Conservation (phyloP, 92 coral and sea anemone genomes). For the Heteractis magnifica region DNA sequence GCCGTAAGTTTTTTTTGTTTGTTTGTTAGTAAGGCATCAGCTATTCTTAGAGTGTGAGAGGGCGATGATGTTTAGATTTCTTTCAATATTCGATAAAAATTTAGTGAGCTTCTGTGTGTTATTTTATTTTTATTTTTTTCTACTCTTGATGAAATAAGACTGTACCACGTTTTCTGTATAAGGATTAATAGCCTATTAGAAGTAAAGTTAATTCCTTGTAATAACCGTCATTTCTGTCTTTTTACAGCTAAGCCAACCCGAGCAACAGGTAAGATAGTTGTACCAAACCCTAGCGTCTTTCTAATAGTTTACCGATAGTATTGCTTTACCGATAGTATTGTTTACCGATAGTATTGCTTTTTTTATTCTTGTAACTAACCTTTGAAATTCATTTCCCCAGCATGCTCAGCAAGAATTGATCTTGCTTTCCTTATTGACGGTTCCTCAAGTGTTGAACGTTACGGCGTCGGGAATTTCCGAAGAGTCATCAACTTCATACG, state of each 20-base stretch:
- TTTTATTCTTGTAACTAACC: background rate
- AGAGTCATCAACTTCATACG: slow-evolving; percentile 69
- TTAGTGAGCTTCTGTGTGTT: background rate
- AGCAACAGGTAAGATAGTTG: slow-evolving; percentile 48
- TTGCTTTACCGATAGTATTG: too few relatives aligned
- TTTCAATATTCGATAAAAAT: background rate
- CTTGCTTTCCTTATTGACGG: slow-evolving; percentile 80
- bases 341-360: background rate
- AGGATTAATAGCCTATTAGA: background rate
- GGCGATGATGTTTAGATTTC: background rate
- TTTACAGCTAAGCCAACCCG: slow-evolving; percentile 56
- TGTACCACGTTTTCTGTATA: background rate
- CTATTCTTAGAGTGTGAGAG: background rate
- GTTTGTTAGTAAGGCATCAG: background rate
- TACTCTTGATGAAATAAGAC: background rate
- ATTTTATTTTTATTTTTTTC: background rate
- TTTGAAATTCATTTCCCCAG: slow-evolving; percentile 31
- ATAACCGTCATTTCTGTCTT: background rate
- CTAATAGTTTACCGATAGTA: background rate
- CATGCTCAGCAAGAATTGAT: slow-evolving; percentile 73
- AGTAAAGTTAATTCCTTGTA: background rate
- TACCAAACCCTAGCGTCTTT: background rate
- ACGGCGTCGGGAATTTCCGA: slow-evolving; percentile 85
- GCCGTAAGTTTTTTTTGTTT: slow-evolving; percentile 12
- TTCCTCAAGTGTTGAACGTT: slow-evolving; percentile 76